Evolutionary conservation across 2,113 vertebrate species (phyloP), one percentile per base, ranked within the genome.

Genomic region (Perognathus longimembris): DNA sequence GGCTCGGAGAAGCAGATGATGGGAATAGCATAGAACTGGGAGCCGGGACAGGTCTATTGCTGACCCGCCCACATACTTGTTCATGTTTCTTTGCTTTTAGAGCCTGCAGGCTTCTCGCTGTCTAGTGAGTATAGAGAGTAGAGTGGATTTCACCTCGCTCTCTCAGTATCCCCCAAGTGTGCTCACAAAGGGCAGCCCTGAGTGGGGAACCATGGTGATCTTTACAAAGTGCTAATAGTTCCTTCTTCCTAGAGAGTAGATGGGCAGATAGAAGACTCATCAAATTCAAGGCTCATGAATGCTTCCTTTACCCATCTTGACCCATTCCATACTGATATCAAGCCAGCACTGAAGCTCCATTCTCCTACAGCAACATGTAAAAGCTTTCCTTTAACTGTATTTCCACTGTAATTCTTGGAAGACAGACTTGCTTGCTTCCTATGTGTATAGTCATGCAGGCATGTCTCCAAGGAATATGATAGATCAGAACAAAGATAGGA

Each of bases 191-290:
- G 66, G 26, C 77, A 61, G n/a, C 77, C 18, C 24, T 6, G 36
- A 15, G 1, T 59, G 15, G 5, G 20, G 38, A 61, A 81, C 67
- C 79, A 67, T 38, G 12, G 1, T 7, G 15, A 42, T 71, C 80
- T 69, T 95, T 78, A 83, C 84, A 80, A 77, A 87, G 17, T 34
- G 18, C 40, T 32, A 85, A 63, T 36, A 40, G 66, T 71, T 32
- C n/a, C 61, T 92, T 93, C 40, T 89, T 84, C 54, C 45, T 30
- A 76, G 76, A 78, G 54, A 15, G 12, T 77, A 36, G 36, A 74
- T 45, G 11, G 50, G 34, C 59, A 12, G 24, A n/a, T 32, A 50
- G 50, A 91, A 76, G 61, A 59, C 38, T 79, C 80, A 64, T 45
- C 36, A 40, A 24, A n/a, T 28, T 6, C 7, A 69, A 40, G 22